Evolutionary conservation across 2,888 invertebrate species (phyloP), one percentile per base, ranked within the genome.

Genomic region (Lacanobia wlatinum): DNA sequence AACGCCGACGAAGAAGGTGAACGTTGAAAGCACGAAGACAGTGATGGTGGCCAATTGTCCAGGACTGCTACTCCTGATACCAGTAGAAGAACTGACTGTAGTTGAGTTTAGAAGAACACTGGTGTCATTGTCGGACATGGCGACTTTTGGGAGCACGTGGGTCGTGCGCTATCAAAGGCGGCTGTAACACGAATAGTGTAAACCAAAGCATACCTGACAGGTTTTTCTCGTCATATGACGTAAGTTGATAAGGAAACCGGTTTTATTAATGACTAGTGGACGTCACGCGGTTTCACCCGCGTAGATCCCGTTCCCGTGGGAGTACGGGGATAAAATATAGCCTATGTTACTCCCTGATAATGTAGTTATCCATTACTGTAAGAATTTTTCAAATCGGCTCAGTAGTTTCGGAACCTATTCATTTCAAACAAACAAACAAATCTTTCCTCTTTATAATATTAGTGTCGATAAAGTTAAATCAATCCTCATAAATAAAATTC

Each of bases 121-220:
- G 9, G 63, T 67, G n/a, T 18, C 40, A 46, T 80, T 67, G 14
- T 52, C 46, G 18, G 50, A n/a, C 80, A 78, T 78, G 75, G 34
- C 12, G 23, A 28, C 5, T 21, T 16, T 16, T 14, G 1, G 12
- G 6, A 34, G 12, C 18, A 43, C 38, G 53, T 14, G 10, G 14
- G 16, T 21, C 21, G 46, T 52, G 21, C 18, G 5, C 23, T 7
- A 18, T 40, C 5, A 6, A 38, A 52, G 16, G 50, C 18, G 28
- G 12, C 21, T 34, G 14, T 0, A 2, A 40, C 12, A 28, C 23
- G 16, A 62, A 40, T 76, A 48, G 14, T 23, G 3, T 53, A 14
- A 50, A 9, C 14, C 34, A 0, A 52, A 34, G 18, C 9, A 12
- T 6, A 43, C 4, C 4, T n/a, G 8, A 9, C 1, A 14, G 34